These are phyloP conservation scores for Artemisiospiza belli DNA, from an alignment of 2,113 vertebrate species.

Conservation along the genomic window DNA sequence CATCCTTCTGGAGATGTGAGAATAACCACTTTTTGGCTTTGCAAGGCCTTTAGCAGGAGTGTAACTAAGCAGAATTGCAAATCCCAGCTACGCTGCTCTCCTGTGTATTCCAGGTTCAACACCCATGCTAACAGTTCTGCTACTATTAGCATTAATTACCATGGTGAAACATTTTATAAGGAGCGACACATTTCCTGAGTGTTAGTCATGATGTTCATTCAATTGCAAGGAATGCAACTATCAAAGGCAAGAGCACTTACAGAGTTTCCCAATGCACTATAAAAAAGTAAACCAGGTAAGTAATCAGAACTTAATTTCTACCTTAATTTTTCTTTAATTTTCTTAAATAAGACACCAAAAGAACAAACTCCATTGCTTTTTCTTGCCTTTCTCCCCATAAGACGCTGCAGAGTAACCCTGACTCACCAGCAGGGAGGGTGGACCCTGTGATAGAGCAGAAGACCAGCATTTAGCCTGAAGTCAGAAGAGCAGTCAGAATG, in stretches of 20 bases:
- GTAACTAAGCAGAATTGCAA: not conserved
- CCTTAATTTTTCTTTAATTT: not conserved
- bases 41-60: not conserved
- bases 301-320: not conserved
- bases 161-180: not conserved
- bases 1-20: not conserved
- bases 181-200: fast-evolving
- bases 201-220: not conserved
- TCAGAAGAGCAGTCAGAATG: not conserved
- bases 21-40: not conserved
- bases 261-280: not conserved
- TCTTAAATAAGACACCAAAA: not conserved
- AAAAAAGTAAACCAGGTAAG: not conserved
- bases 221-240: not conserved
- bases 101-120: not conserved
- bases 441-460: not conserved
- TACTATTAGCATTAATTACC: not conserved
- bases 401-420: not conserved
- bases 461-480: not conserved
- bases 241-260: not conserved
- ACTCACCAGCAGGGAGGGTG: not conserved
- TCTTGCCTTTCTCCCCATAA: not conserved
- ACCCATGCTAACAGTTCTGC: not conserved
- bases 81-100: not conserved
- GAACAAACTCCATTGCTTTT: not conserved